Percentiles rank a stretch among this genome's conserved stretches.
phyloP scores from a whole-genome alignment of 2,888 invertebrate genomes.

The Calliphora vomitoria region DNA sequence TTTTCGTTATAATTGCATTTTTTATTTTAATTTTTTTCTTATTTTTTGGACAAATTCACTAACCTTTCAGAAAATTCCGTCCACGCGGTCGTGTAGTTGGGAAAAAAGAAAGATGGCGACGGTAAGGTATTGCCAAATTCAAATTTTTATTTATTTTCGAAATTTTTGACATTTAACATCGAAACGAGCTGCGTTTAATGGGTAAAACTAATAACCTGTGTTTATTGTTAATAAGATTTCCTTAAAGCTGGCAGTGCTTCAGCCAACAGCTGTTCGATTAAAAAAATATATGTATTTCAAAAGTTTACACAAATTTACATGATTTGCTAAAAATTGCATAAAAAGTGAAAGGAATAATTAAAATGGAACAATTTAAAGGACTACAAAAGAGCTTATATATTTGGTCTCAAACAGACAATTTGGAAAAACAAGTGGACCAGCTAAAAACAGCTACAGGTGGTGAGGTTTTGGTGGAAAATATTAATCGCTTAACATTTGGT shows the following conservation, averaged over 20 bases:
- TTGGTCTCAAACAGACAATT: slow-evolving; percentile 86
- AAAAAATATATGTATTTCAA: slow-evolving; percentile 5
- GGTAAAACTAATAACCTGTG: neutral
- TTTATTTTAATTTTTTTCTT: slow-evolving; percentile 52
- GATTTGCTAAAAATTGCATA: slow-evolving; percentile 39
- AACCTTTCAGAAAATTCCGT: slow-evolving; percentile 82
- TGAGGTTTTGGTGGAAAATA: slow-evolving; percentile 87
- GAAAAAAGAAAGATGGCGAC: slow-evolving; percentile 82
- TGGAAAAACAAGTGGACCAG: slow-evolving; percentile 86
- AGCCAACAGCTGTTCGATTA: slow-evolving; percentile 26
- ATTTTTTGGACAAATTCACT: slow-evolving; percentile 73
- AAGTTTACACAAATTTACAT: slow-evolving; percentile 39
- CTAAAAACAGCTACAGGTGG: slow-evolving; percentile 85
- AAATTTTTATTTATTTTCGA: slow-evolving; percentile 34
- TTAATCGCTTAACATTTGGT: slow-evolving; percentile 87
- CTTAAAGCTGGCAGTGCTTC: neutral
- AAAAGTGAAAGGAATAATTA: slow-evolving; percentile 51
- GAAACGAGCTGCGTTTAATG: slow-evolving; percentile 33
- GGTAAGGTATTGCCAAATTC: slow-evolving; percentile 46
- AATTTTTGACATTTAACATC: slow-evolving; percentile 49
- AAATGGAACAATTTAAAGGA: slow-evolving; percentile 83
- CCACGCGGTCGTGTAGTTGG: slow-evolving; percentile 83
- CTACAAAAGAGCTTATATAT: slow-evolving; percentile 86
- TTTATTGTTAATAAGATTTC: slow-evolving; percentile 10
- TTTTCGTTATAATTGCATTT: slow-evolving; percentile 46